Evolutionary conservation across 2,113 vertebrate genomes (phyloP).

Genomic region (Hippoglossus stenolepis): DNA sequence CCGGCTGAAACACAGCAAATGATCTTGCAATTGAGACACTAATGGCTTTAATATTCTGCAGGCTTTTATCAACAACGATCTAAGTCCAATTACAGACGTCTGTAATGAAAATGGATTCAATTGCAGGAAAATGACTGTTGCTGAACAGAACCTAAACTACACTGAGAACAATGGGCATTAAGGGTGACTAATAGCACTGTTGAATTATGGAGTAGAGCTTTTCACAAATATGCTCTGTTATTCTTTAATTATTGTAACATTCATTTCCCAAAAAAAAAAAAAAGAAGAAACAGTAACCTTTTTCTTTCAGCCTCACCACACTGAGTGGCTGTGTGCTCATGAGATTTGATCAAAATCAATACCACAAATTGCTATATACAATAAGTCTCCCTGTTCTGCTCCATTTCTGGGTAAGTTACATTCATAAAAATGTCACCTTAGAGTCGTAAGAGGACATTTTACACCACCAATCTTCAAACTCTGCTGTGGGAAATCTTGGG

Average conservation of each 20-base stretch:
- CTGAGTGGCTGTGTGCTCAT: background rate
- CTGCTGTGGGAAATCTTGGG: background rate
- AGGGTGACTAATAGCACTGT: constrained; percentile 55
- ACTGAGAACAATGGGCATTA: constrained; percentile 43
- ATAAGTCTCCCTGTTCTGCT: background rate
- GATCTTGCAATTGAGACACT: constrained; percentile 51
- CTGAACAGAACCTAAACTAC: constrained; percentile 60
- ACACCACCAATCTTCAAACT: background rate
- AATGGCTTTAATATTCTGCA: constrained; percentile 56
- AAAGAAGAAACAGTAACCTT: no score
- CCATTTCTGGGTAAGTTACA: background rate
- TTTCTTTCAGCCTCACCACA: no score
- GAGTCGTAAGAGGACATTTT: background rate
- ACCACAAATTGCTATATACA: background rate
- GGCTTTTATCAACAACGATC: constrained; percentile 69
- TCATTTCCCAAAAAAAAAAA: background rate
- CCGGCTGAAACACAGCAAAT: constrained; percentile 16
- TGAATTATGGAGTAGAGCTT: constrained; percentile 38
- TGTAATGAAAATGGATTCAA: constrained; percentile 69
- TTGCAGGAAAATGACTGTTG: constrained; percentile 66
- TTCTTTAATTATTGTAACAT: constrained; percentile 20
- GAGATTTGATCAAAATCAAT: background rate
- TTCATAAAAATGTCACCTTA: background rate
- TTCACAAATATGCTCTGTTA: constrained; percentile 16
- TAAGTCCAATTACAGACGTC: constrained; percentile 62